Evolutionary conservation across 2,888 invertebrate genomes (phyloP).

Genomic region (Blera fallax): DNA sequence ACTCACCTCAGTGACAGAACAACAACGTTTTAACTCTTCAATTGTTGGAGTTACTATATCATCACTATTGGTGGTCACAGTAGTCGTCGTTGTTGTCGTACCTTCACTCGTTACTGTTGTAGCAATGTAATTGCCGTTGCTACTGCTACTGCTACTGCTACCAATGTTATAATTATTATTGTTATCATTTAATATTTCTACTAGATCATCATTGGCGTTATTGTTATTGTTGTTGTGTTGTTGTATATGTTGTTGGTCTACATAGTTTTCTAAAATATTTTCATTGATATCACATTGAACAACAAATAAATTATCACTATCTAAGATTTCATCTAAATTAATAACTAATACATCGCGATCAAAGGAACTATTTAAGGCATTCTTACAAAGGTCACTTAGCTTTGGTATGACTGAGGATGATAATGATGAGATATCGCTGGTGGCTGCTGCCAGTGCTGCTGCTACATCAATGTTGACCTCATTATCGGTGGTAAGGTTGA

Average conservation of each 20-base stretch:
- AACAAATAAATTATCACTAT: slow-evolving; percentile 80
- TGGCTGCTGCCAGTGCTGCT: not conserved
- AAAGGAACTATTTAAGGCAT: slow-evolving; percentile 81
- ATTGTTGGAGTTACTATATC: slow-evolving; percentile 14
- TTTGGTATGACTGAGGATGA: slow-evolving; percentile 78
- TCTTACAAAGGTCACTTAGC: slow-evolving; percentile 82
- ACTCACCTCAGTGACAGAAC: slow-evolving; percentile 66
- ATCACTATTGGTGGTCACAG: not conserved
- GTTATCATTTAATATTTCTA: slow-evolving; percentile 72
- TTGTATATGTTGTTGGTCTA: slow-evolving; percentile 45
- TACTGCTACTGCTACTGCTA: too few relatives aligned
- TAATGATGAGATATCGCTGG: slow-evolving; percentile 12
- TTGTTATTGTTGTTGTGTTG: slow-evolving; percentile 45
- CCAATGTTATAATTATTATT: slow-evolving; percentile 60
- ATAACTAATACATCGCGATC: slow-evolving; percentile 79
- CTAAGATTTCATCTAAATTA: slow-evolving; percentile 80
- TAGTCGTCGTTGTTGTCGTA: not conserved
- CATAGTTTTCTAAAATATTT: slow-evolving; percentile 78
- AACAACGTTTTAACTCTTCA: slow-evolving; percentile 56
- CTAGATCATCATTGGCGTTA: slow-evolving; percentile 44
- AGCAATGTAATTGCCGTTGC: slow-evolving; percentile 33
- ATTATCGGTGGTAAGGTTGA: slow-evolving; percentile 35
- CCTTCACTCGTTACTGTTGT: not conserved
- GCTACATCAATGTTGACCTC: slow-evolving; percentile 12
- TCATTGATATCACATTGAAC: slow-evolving; percentile 81